These are phyloP conservation scores for Erannis defoliaria DNA, from an alignment of 2,888 invertebrate genomes.

Conservation along the genomic window DNA sequence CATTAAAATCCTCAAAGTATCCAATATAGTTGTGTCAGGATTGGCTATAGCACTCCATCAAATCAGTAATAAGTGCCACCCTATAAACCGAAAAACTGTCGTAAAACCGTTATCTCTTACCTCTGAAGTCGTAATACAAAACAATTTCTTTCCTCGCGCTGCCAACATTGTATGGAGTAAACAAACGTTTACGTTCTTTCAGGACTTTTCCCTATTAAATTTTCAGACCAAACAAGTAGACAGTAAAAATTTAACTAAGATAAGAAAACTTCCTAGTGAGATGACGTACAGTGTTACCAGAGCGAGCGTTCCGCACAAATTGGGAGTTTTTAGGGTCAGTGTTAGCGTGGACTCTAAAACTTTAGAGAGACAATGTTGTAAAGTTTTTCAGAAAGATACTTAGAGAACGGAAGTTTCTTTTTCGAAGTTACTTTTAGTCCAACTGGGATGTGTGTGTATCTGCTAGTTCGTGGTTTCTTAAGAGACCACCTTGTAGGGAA, in stretches of 20 bases:
- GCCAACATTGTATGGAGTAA: conserved; percentile 57
- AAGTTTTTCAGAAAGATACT: conserved; percentile 1
- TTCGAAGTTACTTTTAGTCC: neutral
- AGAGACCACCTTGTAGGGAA: neutral
- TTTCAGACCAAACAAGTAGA: conserved; percentile 62
- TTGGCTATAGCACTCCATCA: conserved; percentile 20
- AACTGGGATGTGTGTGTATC: neutral
- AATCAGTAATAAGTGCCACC: conserved; percentile 27
- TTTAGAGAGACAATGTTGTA: conserved; percentile 21
- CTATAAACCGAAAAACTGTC: conserved; percentile 38
- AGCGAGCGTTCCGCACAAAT: conserved; percentile 4
- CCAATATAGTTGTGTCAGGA: conserved; percentile 6
- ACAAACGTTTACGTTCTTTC: conserved; percentile 53
- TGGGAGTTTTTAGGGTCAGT: conserved; percentile 24
- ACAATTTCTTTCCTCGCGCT: conserved; percentile 42
- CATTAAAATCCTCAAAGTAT: neutral
- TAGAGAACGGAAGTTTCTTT: neutral
- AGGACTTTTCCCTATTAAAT: conserved; percentile 57
- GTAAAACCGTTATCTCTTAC: conserved; percentile 44
- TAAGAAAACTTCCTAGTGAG: conserved; percentile 51
- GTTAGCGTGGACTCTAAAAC: conserved; percentile 14
- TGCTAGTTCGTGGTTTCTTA: neutral
- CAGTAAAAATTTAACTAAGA: conserved; percentile 62
- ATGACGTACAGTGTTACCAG: conserved; percentile 38
- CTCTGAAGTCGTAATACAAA: conserved; percentile 46